Evolutionary conservation across 2,888 invertebrate genomes (phyloP).

Genomic region (Archips crataeganus): DNA sequence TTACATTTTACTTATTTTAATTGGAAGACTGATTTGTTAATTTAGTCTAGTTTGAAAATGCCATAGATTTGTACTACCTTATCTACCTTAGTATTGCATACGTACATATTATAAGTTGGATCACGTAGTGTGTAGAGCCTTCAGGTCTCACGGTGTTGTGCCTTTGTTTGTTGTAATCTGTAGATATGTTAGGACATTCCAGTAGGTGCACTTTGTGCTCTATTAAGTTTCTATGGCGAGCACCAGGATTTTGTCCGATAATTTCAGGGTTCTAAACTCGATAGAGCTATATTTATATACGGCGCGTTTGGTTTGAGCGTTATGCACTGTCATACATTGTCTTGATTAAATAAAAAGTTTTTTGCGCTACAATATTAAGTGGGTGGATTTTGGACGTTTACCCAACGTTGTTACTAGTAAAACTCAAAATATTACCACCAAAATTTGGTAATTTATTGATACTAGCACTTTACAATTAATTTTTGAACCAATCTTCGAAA

Average conservation of each 20-base stretch:
- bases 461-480: not conserved
- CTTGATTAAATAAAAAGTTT: not conserved
- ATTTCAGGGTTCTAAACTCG: conserved; percentile 34
- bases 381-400: too few relatives aligned
- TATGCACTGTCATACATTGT: not conserved
- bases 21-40: conserved; percentile 86
- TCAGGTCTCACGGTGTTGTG: conserved; percentile 77
- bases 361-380: not conserved
- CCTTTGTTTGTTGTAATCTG: conserved; percentile 78
- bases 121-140: conserved; percentile 72
- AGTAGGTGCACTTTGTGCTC: conserved; percentile 74
- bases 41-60: conserved; percentile 85
- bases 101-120: conserved; percentile 64
- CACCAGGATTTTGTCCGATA: conserved; percentile 38
- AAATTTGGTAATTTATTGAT: not conserved
- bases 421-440: not conserved
- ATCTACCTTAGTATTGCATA: conserved; percentile 69
- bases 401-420: too few relatives aligned
- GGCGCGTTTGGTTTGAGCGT: not conserved
- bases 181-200: conserved; percentile 73
- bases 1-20: conserved; percentile 72
- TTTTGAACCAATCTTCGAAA: too few relatives aligned
- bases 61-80: conserved; percentile 77
- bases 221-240: conserved; percentile 53
- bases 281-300: conserved; percentile 1